These are phyloP conservation scores for Aegithalos caudatus DNA, from an alignment of 2,113 vertebrate species.

Conservation along the genomic window DNA sequence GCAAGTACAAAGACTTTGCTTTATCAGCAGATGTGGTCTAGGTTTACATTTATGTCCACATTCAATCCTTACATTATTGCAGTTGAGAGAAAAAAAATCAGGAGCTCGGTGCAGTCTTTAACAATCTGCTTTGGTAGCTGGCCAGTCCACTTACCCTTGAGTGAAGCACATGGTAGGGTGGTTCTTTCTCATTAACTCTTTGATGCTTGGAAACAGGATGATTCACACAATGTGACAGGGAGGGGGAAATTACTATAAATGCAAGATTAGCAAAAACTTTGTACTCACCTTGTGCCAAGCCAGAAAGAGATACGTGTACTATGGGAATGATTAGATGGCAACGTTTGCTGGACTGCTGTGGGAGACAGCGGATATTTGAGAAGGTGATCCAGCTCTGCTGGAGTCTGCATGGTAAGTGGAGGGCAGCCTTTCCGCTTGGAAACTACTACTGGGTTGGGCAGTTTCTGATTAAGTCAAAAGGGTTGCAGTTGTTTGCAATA, in stretches of 20 bases:
- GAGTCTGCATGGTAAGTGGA: background rate
- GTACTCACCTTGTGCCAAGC: background rate
- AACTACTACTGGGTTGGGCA: background rate
- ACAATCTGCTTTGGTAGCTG: conserved; percentile 34
- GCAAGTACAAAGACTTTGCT: conserved; percentile 42
- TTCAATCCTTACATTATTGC: background rate
- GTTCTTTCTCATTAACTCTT: conserved; percentile 40
- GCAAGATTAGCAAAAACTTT: background rate
- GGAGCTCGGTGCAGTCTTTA: conserved; percentile 14
- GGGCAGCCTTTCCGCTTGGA: background rate
- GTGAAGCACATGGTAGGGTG: background rate
- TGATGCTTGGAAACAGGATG: background rate
- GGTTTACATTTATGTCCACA: conserved; percentile 24
- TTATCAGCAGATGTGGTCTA: conserved; percentile 50
- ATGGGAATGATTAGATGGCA: background rate
- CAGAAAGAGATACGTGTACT: background rate
- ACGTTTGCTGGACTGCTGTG: background rate
- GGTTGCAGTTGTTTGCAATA: background rate
- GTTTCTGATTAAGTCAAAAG: background rate
- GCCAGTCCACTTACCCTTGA: conserved; percentile 5
- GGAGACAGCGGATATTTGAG: background rate
- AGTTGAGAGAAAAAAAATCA: background rate
- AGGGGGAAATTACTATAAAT: background rate
- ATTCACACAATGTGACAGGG: background rate
- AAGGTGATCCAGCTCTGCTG: background rate